Base-by-base conservation (phyloP, 2,888 invertebrate genomes). In the Alloscopus bannaensis region DNA sequence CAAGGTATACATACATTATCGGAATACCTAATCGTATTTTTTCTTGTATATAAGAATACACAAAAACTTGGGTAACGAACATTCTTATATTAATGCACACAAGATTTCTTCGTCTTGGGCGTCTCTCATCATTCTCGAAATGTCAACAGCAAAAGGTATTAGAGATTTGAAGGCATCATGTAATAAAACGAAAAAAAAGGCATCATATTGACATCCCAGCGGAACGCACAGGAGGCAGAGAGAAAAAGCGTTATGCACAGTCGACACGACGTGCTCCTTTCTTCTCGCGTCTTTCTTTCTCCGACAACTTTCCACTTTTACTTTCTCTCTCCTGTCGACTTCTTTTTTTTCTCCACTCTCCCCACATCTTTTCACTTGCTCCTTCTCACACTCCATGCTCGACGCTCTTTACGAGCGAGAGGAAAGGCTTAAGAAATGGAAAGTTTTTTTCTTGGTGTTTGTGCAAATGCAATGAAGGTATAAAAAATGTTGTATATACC, bases 281-380 rank as follows among this genome's bases (percentile, higher is more conserved):
- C 31, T 16, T n/a, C n/a, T 64, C 26, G 26, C 26, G 40, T 64
- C 22, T 42, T 64, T 64, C 18, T 62, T 62, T 6, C 62, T 62
- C 24, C 36, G 24, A 60, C 31, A 60, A 60, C 60, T 60, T 60
- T 60, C 36, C 60, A 60, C 60, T 60, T 60, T 60, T 60, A 60
- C 60, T 60, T 60, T 60, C 60, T 57, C 16, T 26, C 16, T 57
- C 28, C 11, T 20, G 18, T 60, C n/a, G n/a, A n/a, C n/a, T n/a
- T n/a, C n/a, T n/a, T n/a, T n/a, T n/a, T n/a, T n/a, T 60, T 60
- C 18, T 60, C 16, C 18, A 60, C 60, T 60, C 36, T 31, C 22
- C 45, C 42, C 16, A 13, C 18, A n/a, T 40, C 20, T 57, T 57
- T 20, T 26, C 29, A 13, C 60, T 31, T 31, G 20, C 13, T n/a